Evolutionary conservation across 2,113 vertebrate genomes (phyloP).

Genomic region (Hippocampus mohnikei): DNA sequence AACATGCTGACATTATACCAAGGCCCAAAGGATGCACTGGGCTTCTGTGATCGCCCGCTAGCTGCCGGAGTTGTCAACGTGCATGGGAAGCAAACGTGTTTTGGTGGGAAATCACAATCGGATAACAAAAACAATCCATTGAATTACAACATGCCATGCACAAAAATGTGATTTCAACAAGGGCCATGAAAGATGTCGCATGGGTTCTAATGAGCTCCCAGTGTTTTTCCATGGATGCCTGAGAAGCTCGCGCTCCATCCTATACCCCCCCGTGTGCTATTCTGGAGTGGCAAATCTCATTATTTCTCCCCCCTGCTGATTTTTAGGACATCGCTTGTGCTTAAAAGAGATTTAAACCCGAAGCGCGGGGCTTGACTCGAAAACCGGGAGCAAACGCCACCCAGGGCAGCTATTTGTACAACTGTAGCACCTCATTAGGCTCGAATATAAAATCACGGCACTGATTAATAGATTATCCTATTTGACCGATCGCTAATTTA

Average conservation of each 20-base stretch:
- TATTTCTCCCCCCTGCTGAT: conserved; percentile 36
- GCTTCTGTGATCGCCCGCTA: conserved; percentile 1
- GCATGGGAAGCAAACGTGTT: not conserved
- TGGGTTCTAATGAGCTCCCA: conserved; percentile 10
- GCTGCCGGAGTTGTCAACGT: conserved; percentile 14
- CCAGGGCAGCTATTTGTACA: conserved; percentile 14
- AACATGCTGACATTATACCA: too few species aligned
- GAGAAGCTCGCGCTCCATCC: conserved; percentile 16
- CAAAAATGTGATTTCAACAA: not conserved
- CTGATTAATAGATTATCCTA: conserved; percentile 26
- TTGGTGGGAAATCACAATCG: not conserved
- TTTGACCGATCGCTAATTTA: conserved; percentile 4
- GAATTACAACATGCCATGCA: conserved; percentile 6
- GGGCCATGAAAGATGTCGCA: conserved; percentile 7
- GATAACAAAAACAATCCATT: not conserved
- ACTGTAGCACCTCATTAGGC: not conserved
- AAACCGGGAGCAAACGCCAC: conserved; percentile 17
- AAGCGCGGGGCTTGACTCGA: conserved; percentile 4
- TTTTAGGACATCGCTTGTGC: conserved; percentile 10
- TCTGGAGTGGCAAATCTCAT: conserved; percentile 30
- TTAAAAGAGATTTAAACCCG: conserved; percentile 15
- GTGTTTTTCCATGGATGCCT: conserved; percentile 11
- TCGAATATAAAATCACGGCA: conserved; percentile 11
- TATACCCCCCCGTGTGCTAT: conserved; percentile 5
- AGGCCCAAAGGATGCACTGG: conserved; percentile 21